Evolutionary conservation across 2,113 vertebrate genomes (phyloP).

Genomic region (Dasypus novemcinctus): DNA sequence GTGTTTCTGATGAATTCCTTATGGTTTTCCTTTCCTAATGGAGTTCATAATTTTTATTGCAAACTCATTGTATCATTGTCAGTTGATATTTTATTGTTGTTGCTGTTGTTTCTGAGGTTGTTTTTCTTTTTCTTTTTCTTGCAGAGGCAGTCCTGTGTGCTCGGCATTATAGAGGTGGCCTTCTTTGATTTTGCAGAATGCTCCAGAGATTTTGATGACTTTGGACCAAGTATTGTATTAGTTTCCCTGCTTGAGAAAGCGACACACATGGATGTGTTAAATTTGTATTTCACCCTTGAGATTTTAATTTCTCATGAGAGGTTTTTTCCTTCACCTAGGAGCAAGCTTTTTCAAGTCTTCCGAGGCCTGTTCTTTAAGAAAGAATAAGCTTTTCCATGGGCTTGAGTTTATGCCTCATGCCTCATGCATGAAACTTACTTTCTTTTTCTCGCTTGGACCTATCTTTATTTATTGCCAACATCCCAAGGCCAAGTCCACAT

Average conservation of each 20-base stretch:
- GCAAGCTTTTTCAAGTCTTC: slow-evolving; percentile 30
- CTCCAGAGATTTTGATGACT: neutral
- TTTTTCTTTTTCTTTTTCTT: neutral
- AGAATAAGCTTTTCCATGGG: neutral
- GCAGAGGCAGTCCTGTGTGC: neutral
- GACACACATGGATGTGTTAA: neutral
- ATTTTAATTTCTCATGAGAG: slow-evolving; percentile 17
- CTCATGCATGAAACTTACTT: neutral
- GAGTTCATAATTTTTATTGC: neutral
- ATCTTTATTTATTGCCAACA: neutral
- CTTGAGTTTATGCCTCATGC: neutral
- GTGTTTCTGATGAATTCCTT: neutral
- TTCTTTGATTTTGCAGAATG: neutral
- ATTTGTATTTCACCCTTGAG: neutral
- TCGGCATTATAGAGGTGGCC: neutral
- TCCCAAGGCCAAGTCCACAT: neutral
- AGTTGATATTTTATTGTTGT: neutral
- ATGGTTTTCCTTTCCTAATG: neutral
- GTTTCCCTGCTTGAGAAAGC: slow-evolving; percentile 3
- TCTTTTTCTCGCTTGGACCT: neutral
- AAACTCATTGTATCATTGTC: slow-evolving; percentile 24
- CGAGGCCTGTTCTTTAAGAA: neutral
- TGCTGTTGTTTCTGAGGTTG: neutral
- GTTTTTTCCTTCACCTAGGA: neutral
- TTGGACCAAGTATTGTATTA: neutral